These are phyloP conservation scores for Sebastes cheni DNA, from an alignment of 2,797 vertebrate genomes.

Conservation along the genomic window DNA sequence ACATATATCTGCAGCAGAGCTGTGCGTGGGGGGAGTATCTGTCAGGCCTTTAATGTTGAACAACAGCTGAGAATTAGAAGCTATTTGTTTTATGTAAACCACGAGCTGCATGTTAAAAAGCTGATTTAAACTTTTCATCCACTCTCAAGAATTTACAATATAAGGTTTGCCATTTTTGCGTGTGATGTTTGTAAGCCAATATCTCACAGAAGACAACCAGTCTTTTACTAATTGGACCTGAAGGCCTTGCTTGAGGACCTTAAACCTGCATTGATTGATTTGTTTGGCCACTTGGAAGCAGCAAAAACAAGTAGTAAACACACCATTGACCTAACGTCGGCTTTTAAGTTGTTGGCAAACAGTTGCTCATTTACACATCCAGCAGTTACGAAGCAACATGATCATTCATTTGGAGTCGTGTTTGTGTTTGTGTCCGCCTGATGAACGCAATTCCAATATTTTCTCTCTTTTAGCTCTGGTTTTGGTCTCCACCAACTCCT, in stretches of 20 bases:
- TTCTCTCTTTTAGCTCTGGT: neutral
- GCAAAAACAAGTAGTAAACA: neutral
- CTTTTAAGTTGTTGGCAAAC: neutral
- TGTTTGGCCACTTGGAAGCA: too few species aligned
- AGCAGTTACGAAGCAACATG: neutral
- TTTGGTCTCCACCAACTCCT: neutral
- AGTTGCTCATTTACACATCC: neutral
- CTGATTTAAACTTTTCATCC: neutral
- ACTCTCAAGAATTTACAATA: neutral
- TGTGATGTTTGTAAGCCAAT: neutral
- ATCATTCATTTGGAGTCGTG: neutral
- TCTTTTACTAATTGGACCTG: neutral
- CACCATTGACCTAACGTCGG: neutral
- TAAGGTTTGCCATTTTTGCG: neutral
- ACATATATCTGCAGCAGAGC: slow-evolving; percentile 4
- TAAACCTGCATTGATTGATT: neutral
- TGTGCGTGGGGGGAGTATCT: neutral
- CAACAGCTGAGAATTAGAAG: neutral
- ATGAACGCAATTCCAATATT: neutral
- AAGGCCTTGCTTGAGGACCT: neutral
- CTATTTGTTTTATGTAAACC: neutral
- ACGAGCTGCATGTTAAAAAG: neutral
- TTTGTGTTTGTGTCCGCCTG: neutral
- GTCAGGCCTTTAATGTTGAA: neutral
- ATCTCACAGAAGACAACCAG: neutral